Evolutionary conservation across 1,140 invertebrate species (phyloP).

Genomic region (Platorchestia sp.): DNA sequence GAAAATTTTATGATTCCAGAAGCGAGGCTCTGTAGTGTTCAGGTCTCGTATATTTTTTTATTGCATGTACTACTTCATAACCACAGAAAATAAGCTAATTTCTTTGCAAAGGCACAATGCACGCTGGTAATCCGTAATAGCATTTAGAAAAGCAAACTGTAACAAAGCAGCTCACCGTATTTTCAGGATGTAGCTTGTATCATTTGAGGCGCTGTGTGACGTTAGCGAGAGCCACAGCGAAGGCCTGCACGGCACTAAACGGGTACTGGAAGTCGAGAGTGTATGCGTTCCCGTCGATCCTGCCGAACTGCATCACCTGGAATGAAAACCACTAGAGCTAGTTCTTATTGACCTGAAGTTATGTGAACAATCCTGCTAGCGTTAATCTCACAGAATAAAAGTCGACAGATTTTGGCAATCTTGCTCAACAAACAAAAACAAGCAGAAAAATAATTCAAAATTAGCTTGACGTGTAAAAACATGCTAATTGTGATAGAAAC

Average conservation of each 20-base stretch:
- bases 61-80: no score
- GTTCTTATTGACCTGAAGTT: background rate
- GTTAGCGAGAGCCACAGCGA: conserved; percentile 97
- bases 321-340: conserved; percentile 63
- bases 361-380: background rate
- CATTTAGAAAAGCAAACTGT: no score
- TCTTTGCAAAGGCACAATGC: no score
- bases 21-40: no score
- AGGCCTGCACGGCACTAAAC: conserved; percentile 97
- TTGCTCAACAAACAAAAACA: no score
- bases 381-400: background rate
- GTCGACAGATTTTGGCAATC: no score
- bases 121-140: no score
- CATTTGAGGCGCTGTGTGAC: conserved; percentile 98
- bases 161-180: conserved; percentile 61
- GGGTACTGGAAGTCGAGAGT: conserved; percentile 99
- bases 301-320: conserved; percentile 99
- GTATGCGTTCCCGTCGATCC: conserved; percentile 98
- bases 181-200: conserved; percentile 69
- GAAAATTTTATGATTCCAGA: no score
- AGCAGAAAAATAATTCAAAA: background rate
- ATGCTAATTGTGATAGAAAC: no score
- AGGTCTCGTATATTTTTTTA: no score
- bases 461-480: background rate
- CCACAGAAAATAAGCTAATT: no score